Evolutionary conservation across 2,888 invertebrate genomes (phyloP).

Genomic region (Sphinx pinastri): DNA sequence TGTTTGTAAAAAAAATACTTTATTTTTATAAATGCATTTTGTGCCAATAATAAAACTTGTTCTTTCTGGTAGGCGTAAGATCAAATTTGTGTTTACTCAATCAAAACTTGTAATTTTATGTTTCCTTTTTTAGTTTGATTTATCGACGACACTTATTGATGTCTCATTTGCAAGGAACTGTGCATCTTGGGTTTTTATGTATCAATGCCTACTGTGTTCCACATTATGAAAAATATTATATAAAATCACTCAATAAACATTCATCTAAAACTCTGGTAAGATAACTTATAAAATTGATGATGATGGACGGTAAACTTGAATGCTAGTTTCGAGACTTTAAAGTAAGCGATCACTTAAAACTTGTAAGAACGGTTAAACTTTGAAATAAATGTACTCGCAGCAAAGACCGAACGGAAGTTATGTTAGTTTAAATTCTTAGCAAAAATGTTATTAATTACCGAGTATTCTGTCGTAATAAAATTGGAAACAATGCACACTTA

Average conservation of each 20-base stretch:
- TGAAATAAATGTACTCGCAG: neutral
- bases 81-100: no score
- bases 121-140: no score
- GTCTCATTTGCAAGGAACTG: no score
- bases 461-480: slow-evolving; percentile 34
- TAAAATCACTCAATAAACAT: neutral
- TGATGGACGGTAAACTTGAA: neutral
- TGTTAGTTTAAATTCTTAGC: neutral
- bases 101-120: no score
- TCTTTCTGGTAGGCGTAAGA: no score
- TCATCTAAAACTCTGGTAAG: neutral
- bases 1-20: no score
- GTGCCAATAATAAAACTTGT: no score
- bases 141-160: no score
- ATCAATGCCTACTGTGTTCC: no score
- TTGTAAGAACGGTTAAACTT: neutral
- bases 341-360: neutral
- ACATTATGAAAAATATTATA: no score
- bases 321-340: neutral
- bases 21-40: no score
- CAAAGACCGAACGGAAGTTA: neutral
- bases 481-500: slow-evolving; percentile 38
- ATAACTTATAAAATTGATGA: neutral
- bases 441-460: neutral
- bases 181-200: no score